Conservation (phyloP, 2,888 invertebrate genomes). For the Habroteleia sp. region DNA sequence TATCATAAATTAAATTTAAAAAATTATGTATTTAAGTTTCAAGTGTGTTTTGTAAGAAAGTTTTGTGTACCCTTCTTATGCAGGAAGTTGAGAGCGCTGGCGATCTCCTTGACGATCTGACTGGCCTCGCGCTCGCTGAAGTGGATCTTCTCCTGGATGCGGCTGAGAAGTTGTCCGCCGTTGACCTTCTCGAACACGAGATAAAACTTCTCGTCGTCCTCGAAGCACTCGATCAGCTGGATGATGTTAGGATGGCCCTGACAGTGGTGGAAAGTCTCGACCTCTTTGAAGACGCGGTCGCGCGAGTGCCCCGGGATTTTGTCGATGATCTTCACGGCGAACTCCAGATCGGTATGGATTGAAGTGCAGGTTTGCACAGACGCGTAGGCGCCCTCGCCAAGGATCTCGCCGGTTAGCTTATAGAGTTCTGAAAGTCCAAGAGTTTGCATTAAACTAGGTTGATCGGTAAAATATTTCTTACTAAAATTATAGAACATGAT, state of each 20-base stretch:
- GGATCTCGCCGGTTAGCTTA: constrained; percentile 95
- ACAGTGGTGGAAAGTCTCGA: constrained; percentile 99
- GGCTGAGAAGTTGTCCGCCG: constrained; percentile 95
- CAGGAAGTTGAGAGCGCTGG: constrained; percentile 95
- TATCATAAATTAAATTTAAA: no score
- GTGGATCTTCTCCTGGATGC: constrained; percentile 95
- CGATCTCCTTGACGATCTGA: constrained; percentile 95
- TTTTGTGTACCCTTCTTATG: constrained; percentile 89
- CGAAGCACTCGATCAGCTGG: constrained; percentile 98
- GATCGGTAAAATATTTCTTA: no score
- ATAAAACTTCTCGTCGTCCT: constrained; percentile 98
- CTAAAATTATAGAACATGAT: no score
- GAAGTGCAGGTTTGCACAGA: constrained; percentile 96
- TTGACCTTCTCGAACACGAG: constrained; percentile 99
- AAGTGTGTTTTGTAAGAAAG: no score
- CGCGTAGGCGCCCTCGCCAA: constrained; percentile 98
- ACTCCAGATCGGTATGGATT: constrained; percentile 95
- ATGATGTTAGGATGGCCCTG: constrained; percentile 98
- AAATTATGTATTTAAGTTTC: no score
- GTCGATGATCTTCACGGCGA: constrained; percentile 98
- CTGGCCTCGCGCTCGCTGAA: constrained; percentile 98
- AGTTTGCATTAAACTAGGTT: no score
- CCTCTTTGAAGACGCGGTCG: constrained; percentile 97
- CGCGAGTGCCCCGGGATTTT: constrained; percentile 97
- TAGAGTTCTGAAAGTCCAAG: constrained; percentile 90